These are phyloP conservation scores for Hypothenemus hampei DNA, from an alignment of 1,140 invertebrate species.

Conservation along the genomic window DNA sequence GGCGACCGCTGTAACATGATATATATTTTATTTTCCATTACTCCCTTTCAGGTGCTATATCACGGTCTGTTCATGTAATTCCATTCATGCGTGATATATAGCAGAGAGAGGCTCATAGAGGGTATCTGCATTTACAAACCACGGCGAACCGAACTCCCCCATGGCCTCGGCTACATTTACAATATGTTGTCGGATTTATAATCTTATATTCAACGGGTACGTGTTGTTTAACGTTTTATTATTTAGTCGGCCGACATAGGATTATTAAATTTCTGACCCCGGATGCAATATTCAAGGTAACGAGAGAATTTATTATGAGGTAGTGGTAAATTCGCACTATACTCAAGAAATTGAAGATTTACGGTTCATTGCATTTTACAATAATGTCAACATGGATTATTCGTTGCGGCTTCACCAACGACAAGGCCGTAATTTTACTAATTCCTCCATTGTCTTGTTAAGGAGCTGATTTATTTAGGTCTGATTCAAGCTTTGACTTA, in stretches of 20 bases:
- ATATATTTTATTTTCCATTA: constrained; percentile 17
- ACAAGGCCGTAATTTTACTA: no score
- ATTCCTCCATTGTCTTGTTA: no score
- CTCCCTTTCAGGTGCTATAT: constrained; percentile 14
- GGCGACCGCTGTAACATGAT: neutral
- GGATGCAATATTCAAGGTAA: no score
- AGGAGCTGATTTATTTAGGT: no score
- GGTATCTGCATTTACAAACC: constrained; percentile 13
- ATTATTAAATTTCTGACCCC: constrained; percentile 18
- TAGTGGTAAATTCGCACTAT: no score
- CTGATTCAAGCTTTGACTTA: no score
- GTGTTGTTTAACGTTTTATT: constrained; percentile 10
- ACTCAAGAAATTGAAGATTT: no score
- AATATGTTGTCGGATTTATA: constrained; percentile 21
- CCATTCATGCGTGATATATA: constrained; percentile 19
- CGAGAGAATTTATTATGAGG: no score
- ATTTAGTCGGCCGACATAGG: constrained; percentile 4
- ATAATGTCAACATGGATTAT: no score
- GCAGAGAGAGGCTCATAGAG: constrained; percentile 13
- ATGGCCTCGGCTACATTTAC: constrained; percentile 9
- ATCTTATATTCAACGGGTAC: constrained; percentile 1
- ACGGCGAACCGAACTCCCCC: constrained; percentile 9
- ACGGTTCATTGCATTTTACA: no score
- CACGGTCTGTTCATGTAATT: constrained; percentile 14
- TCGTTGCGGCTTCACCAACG: no score